Evolutionary conservation across 92 coral and sea anemone species (phyloP), one percentile per base, ranked within the genome.

Genomic region (Umimayanthus kanabou): DNA sequence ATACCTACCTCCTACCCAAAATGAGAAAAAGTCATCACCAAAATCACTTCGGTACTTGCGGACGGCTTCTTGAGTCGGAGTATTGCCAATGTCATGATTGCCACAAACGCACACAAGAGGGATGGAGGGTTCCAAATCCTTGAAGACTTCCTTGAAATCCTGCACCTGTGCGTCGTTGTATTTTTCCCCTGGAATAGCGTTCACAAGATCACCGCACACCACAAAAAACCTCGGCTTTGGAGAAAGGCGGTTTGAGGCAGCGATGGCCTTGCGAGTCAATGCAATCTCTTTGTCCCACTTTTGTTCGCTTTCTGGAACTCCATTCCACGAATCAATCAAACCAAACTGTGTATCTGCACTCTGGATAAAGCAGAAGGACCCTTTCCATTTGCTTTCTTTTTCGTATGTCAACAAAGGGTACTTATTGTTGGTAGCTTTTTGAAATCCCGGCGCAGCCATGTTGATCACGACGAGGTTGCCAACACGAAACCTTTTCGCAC

Each of bases 301-400:
- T 87, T 96, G 98, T 40, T 95, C 91, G 28, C 90, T 95, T 79
- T 90, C 94, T 40, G 96, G 93, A 4, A 95, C 98, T 53, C 80
- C 90, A 79, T 95, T 94, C 98, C 98, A 97, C 37, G 94, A 95
- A 85, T 97, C 99, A 45, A 95, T 97, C 65, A 97, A 80, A 23
- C 99, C 99, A 81, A 97, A 86, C 84, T 97, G 99, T 6, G 98
- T 95, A 85, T 97, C 99, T 86, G 99, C 96, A 66, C 98, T 93
- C 81, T 94, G 98, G 67, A 97, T 92, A 80, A 97, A 97, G 87
- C 93, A 94, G 84, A 97, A 97, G 33, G 99, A 93, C 22, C 99
- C 98, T 73, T 88, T 88, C 99, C 99, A 97, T 84, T 89, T 47
- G 79, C 99, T 95, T 84, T 97, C 99, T 77, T 87, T 86, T 72